These are phyloP conservation scores for Lycocerus yunnanus DNA, from an alignment of 2,888 invertebrate species.

Conservation along the genomic window DNA sequence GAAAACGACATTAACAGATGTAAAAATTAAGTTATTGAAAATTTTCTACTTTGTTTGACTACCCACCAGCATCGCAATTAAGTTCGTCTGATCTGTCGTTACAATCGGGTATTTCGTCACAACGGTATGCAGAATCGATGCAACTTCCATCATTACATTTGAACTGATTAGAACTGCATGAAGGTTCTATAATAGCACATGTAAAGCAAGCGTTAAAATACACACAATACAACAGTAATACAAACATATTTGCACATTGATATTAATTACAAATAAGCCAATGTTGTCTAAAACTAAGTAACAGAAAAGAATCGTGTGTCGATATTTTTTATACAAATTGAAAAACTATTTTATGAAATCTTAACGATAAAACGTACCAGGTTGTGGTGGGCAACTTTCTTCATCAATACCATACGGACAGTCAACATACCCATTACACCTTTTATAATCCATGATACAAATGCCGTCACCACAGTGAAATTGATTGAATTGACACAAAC, in stretches of 20 bases:
- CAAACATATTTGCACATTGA: not conserved
- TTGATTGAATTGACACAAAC: constrained; percentile 51
- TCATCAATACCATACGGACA: constrained; percentile 54
- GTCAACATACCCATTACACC: constrained; percentile 59
- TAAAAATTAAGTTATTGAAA: not conserved
- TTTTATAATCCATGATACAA: constrained; percentile 62
- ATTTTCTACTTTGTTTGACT: constrained; percentile 23
- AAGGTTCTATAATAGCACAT: constrained; percentile 45
- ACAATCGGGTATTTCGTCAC: constrained; percentile 61
- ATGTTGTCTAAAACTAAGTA: not conserved
- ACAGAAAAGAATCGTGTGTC: not conserved
- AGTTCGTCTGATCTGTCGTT: constrained; percentile 60
- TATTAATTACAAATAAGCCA: not conserved
- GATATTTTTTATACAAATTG: not conserved
- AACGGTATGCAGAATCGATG: constrained; percentile 58
- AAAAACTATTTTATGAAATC: not conserved
- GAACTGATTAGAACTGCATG: constrained; percentile 63
- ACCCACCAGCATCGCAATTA: constrained; percentile 52
- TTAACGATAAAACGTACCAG: constrained; percentile 33
- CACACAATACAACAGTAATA: constrained; percentile 6
- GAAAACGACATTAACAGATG: not conserved
- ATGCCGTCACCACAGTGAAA: constrained; percentile 64
- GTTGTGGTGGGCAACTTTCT: constrained; percentile 46
- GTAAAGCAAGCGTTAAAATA: constrained; percentile 25
- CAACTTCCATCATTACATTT: constrained; percentile 67